Evolutionary conservation across 2,113 vertebrate genomes (phyloP), one percentile per base, ranked within the genome.

Genomic region (Periophthalmus modestus): DNA sequence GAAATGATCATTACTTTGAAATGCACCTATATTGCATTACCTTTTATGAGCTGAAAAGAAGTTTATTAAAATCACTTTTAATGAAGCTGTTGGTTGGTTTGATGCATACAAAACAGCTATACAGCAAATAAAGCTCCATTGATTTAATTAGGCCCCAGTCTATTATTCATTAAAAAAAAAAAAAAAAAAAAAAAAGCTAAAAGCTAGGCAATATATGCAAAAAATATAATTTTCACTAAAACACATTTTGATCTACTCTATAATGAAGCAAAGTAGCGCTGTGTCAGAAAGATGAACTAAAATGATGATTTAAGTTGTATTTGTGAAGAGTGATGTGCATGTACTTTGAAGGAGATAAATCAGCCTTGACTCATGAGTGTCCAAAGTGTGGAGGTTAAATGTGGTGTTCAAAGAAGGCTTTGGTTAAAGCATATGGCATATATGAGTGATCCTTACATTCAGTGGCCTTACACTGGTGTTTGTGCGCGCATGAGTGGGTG

Each of bases 391-490:
- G 63, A 91, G 83, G 89, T 89, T 89, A 89, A 89, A 87, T 67
- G 69, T 63, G 68, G 73, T 75, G 52, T 74, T 87, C 84, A 77
- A 89, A 84, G 36, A 78, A 83, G 77, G 78, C 88, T 85, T 87
- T 81, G 87, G 89, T 88, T 88, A 90, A 87, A 90, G 87, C 90
- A 92, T 91, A 92, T 89, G 90, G 89, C 82, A 86, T 81, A 86
- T 78, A 87, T 79, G 85, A 89, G 85, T 87, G 87, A 91, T 90
- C 86, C 86, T 89, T 91, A 91, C 88, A 91, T 88, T 85, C 82
- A 79, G 75, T 81, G 82, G 82, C 88, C 84, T 85, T 89, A 91
- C 79, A 88, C 84, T 78, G 86, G 79, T 91, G 91, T 89, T 92
- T 91, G 84, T 89, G 88, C 83, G 88, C 67, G 82, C 75, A 59